Base-by-base conservation (phyloP, 35 echinoderm and acorn worm genomes). In the Diadema setosum region DNA sequence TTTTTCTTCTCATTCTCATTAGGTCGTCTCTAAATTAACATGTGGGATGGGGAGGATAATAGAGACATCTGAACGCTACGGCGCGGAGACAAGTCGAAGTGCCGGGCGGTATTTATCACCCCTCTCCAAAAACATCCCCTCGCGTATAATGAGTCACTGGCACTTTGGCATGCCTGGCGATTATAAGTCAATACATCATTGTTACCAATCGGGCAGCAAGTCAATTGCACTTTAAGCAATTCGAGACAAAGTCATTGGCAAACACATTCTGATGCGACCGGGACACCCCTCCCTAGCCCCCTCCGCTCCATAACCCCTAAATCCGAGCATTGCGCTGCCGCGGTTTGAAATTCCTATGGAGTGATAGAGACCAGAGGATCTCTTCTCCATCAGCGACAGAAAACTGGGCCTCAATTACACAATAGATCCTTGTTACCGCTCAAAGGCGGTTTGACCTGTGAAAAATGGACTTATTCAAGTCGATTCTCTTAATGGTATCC, bases 131-230 rank as follows among this genome's bases (percentile, higher is more conserved):
- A 34, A 3, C 27, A 26, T 34, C 63, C 63, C 63, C 63, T 67
- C 63, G 16, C 24, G 37, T 41, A 78, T 78, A 78, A 78, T 78
- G 44, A 39, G 73, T 78, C 73, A 78, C 39, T 78, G 73, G 37
- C 73, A 78, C 44, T 44, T 78, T 36, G 37, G 36, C 33, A 44
- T 78, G 73, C 26, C 33, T 25, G 24, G 73, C 44, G 44, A 78
- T 78, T 78, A 78, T 78, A 78, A 78, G 17, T 78, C 73, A 78
- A 78, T 78, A 78, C 73, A 78, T 78, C 73, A 78, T 78, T 78
- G 73, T 78, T 78, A 78, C 73, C 73, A 78, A 78, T 78, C 73
- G 24, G 21, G 73, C 73, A 35, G 37, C 35, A 78, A 78, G 73
- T 78, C 73, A 78, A 44, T 34, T 41, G 73, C 40, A 44, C 73